Evolutionary conservation across 2,888 invertebrate genomes (phyloP), one percentile per base, ranked within the genome.

Genomic region (Plebejus melissa): DNA sequence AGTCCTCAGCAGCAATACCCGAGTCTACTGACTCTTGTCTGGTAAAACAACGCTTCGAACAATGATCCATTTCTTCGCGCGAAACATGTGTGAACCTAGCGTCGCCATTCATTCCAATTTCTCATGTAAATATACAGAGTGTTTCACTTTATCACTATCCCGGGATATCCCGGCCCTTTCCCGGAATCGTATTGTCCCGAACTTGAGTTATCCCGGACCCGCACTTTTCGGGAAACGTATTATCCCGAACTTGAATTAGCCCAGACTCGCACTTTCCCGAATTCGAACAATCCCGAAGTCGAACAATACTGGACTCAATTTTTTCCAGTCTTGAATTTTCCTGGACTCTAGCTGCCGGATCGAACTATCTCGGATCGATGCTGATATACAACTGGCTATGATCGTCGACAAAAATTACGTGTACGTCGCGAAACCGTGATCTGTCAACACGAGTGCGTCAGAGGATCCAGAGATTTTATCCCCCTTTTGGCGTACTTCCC

Each of bases 1-100:
- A 38, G 36, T 80, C 79, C 50, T 83, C 81, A 54, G 84, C 85
- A 50, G 81, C 83, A 28, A 87, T 85, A 1, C 87, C 88, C 13
- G 88, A 87, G 79, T 89, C 87, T 9, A 83, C 77, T 28, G 87
- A 87, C 38, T 79, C 76, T 76, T 85, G 85, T 32, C 84, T 81
- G 50, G 76, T 79, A 76, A 83, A 80, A 76, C 80, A 77, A 57
- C 71, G 72, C 22, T 22, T 54, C n/a, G 77, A 80, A 78, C 78
- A 77, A 77, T 79, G 76, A 38, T 57, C 79, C 79, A 72, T 80
- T 79, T 79, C 78, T 79, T 80, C 83, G 75, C 78, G 79, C 74
- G 82, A 81, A 76, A 74, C 69, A 76, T 82, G 84, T 86, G 85
- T 83, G 85, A 86, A 84, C 77, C 79, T 77, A 77, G 77, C 83